A percentile compares a stretch with the other conserved stretches of the same genome.
Evolutionary conservation across 2,888 invertebrate species (phyloP).

Genomic region (Drosophila anomalata): DNA sequence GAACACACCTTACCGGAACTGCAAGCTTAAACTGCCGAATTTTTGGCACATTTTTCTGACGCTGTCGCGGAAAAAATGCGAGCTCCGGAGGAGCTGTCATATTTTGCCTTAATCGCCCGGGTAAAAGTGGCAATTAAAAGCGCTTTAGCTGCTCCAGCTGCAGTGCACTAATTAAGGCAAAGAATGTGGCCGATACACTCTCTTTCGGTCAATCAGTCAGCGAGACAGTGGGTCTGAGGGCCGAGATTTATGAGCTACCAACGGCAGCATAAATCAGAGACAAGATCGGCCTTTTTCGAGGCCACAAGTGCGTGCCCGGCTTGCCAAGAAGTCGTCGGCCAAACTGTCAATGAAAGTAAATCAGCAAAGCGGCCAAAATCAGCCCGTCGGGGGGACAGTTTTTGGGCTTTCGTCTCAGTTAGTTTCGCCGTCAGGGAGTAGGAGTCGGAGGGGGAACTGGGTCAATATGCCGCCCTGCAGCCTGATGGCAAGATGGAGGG

Average conservation of each 20-base stretch:
- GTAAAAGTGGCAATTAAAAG: conserved; percentile 75
- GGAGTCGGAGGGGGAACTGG: conserved; percentile 61
- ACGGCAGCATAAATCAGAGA: conserved; percentile 66
- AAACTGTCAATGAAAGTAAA: conserved; percentile 78
- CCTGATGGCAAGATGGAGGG: conserved; percentile 14
- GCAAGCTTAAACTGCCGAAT: not conserved
- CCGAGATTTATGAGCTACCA: conserved; percentile 63
- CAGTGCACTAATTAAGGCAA: conserved; percentile 61
- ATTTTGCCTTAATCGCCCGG: conserved; percentile 62
- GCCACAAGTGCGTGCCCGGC: conserved; percentile 73
- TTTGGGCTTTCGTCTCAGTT: conserved; percentile 33
- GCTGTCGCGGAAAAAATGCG: not conserved
- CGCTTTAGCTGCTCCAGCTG: conserved; percentile 39
- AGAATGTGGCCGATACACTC: conserved; percentile 22
- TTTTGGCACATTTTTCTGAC: conserved; percentile 1
- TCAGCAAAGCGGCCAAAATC: conserved; percentile 19
- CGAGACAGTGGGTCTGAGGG: conserved; percentile 44
- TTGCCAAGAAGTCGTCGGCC: conserved; percentile 56
- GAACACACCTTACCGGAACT: not conserved
- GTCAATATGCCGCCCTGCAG: conserved; percentile 71
- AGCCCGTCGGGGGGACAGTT: conserved; percentile 53
- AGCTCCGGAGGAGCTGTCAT: conserved; percentile 57
- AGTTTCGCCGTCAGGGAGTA: not conserved
- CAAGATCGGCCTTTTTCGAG: conserved; percentile 62
- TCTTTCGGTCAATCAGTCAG: conserved; percentile 45